A percentile compares a stretch with the other conserved stretches of the same genome.
Evolutionary conservation across 2,888 invertebrate species (phyloP).

Genomic region (Lepidochitona cinerea): DNA sequence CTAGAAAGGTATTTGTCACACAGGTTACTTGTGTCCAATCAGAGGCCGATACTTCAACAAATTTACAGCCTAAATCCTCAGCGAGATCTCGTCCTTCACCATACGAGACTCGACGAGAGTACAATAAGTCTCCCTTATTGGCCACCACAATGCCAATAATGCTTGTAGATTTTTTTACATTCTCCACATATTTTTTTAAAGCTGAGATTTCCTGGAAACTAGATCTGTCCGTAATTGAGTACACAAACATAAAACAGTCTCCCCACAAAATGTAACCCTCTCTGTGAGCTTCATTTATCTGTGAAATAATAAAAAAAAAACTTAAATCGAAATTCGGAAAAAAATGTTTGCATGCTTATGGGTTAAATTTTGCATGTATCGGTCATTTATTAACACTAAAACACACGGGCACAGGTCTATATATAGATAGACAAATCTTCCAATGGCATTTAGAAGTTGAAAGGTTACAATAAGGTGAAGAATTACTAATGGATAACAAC

Average conservation of each 20-base stretch:
- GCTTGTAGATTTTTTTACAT: constrained; percentile 38
- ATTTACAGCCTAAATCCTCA: constrained; percentile 31
- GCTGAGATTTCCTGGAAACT: constrained; percentile 56
- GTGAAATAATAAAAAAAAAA: no score
- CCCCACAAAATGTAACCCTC: constrained; percentile 64
- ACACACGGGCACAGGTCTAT: no score
- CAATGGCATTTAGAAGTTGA: no score
- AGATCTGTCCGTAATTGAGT: constrained; percentile 60
- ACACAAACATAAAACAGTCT: constrained; percentile 65
- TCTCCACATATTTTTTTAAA: constrained; percentile 56
- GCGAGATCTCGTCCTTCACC: constrained; percentile 38
- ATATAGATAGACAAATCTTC: no score
- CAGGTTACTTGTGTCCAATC: constrained; percentile 25
- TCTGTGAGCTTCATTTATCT: constrained; percentile 45
- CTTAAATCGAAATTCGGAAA: no score
- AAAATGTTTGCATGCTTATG: no score
- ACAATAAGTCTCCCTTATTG: constrained; percentile 56
- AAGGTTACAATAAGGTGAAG: no score
- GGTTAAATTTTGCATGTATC: no score
- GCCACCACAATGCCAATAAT: constrained; percentile 58
- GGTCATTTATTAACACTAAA: no score
- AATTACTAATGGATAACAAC: no score
- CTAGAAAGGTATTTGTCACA: background rate
- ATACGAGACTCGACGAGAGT: constrained; percentile 27
- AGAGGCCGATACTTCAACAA: constrained; percentile 43